These are phyloP conservation scores for Pantherophis vulpinus DNA, from an alignment of 2,797 vertebrate species.

Conservation along the genomic window DNA sequence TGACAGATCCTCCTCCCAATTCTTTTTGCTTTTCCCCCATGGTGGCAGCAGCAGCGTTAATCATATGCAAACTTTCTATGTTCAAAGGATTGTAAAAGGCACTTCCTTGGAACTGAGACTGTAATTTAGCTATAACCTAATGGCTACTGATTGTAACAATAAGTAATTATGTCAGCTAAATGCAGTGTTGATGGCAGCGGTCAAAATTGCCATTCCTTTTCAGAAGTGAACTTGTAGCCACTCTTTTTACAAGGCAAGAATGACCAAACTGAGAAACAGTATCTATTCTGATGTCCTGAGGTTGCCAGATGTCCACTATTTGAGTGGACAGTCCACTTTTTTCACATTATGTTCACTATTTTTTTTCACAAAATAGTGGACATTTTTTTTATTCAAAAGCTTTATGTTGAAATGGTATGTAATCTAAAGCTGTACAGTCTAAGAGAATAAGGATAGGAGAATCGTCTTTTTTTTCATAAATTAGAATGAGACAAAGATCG, in stretches of 20 bases:
- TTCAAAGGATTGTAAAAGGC: constrained; percentile 69
- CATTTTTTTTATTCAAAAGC: no score
- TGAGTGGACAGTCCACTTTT: no score
- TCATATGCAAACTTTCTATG: constrained; percentile 71
- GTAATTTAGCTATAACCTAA: constrained; percentile 71
- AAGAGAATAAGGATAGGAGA: no score
- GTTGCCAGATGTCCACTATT: no score
- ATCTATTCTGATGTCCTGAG: constrained; percentile 8
- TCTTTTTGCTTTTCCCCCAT: constrained; percentile 65
- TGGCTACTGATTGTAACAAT: constrained; percentile 71
- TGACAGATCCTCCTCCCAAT: constrained; percentile 68
- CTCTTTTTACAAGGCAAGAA: constrained; percentile 56
- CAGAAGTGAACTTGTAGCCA: constrained; percentile 59
- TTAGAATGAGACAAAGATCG: no score
- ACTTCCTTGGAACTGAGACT: constrained; percentile 72
- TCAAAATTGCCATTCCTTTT: constrained; percentile 62
- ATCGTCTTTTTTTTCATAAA: no score
- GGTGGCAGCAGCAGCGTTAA: constrained; percentile 60
- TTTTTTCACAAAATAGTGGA: no score
- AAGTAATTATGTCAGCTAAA: constrained; percentile 73
- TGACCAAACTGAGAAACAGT: constrained; percentile 41
- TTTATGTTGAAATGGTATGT: no score
- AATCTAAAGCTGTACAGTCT: no score
- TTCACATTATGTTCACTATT: no score
- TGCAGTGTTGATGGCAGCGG: constrained; percentile 66